These are phyloP conservation scores for Caenorhabditis panamensis DNA, from an alignment of 2,888 invertebrate genomes.

Conservation along the genomic window DNA sequence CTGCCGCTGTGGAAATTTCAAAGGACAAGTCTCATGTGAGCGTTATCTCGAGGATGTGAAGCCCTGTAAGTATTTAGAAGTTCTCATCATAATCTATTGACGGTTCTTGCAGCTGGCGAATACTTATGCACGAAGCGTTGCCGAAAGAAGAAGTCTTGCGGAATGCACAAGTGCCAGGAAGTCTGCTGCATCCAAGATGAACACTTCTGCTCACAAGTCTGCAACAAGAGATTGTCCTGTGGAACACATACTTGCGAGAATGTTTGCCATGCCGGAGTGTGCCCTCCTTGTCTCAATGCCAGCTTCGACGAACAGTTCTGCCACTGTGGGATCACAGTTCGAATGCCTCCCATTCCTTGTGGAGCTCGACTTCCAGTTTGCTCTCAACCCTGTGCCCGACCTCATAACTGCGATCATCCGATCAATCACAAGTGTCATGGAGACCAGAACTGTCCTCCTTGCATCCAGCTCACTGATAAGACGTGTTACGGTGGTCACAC, in stretches of 20 bases:
- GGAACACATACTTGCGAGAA: constrained; percentile 91
- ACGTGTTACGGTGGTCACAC: constrained; percentile 88
- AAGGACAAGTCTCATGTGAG: constrained; percentile 83
- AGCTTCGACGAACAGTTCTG: constrained; percentile 94
- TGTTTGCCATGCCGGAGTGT: constrained; percentile 92
- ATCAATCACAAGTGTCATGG: constrained; percentile 82
- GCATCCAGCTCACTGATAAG: constrained; percentile 90
- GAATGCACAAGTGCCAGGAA: constrained; percentile 90
- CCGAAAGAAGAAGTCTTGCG: constrained; percentile 85
- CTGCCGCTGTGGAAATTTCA: constrained; percentile 91
- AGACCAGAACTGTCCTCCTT: constrained; percentile 87
- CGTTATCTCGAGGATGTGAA: constrained; percentile 63
- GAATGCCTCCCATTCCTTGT: constrained; percentile 93
- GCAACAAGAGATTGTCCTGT: constrained; percentile 88
- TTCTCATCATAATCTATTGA: neutral
- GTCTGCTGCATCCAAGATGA: constrained; percentile 91
- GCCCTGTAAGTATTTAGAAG: constrained; percentile 28
- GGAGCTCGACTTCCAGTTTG: constrained; percentile 92
- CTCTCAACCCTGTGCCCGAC: constrained; percentile 87
- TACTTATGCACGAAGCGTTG: constrained; percentile 90
- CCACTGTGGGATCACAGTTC: constrained; percentile 90
- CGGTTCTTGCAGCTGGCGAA: constrained; percentile 52
- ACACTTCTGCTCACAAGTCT: constrained; percentile 88
- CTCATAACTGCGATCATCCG: constrained; percentile 85
- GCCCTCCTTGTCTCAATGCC: constrained; percentile 88